Percentiles rank a stretch among this genome's conserved stretches.
These are phyloP conservation scores for Conus canariensis DNA, from an alignment of 2,888 invertebrate species.

Conservation along the genomic window DNA sequence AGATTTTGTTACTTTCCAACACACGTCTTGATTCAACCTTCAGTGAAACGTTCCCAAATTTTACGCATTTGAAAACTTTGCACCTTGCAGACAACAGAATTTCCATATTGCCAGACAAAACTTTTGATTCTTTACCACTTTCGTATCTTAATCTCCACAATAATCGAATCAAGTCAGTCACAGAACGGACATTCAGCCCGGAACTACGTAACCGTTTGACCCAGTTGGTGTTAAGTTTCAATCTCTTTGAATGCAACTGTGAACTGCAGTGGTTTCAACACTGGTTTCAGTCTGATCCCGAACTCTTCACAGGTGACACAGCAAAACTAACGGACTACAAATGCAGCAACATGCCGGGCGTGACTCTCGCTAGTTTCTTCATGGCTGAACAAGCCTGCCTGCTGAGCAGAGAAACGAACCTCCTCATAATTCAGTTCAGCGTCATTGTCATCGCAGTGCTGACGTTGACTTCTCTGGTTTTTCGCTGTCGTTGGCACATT, in stretches of 20 bases:
- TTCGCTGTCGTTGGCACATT: no score
- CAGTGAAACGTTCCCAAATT: neutral
- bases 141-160: neutral
- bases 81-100: neutral
- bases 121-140: neutral
- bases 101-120: neutral
- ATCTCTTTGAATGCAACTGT: neutral
- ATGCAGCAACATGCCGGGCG: no score
- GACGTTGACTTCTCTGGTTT: no score
- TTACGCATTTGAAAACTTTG: neutral
- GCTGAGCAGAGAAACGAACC: no score
- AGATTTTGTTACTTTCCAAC: neutral
- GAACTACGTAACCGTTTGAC: neutral
- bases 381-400: no score
- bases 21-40: neutral
- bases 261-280: constrained; percentile 6
- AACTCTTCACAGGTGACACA: no score
- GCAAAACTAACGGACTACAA: no score
- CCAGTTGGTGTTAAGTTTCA: neutral
- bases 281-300: neutral
- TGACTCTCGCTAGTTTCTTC: no score
- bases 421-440: no score
- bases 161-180: constrained; percentile 7
- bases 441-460: no score
- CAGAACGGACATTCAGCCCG: neutral